Evolutionary conservation across 2,113 vertebrate genomes (phyloP), one percentile per base, ranked within the genome.

Genomic region (Nipponia nippon): DNA sequence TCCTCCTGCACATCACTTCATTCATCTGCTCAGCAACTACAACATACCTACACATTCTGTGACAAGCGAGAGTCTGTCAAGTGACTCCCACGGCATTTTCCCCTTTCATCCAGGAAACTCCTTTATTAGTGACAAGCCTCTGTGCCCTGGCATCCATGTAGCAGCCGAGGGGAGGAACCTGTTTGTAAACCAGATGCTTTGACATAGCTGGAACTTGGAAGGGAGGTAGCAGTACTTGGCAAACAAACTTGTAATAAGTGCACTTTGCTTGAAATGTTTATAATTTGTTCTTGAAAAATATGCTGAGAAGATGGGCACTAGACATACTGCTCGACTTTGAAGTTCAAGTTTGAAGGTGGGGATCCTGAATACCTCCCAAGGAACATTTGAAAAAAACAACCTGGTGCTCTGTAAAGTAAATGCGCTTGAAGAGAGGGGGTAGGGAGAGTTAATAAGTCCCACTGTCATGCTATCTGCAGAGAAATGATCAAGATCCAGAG

Each of bases 131-230:
- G 91, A 96, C 95, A 97, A 96, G 70, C 40, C 83, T 76, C 89
- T 50, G 50, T 75, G 78, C 71, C 70, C 70, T 83, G 91, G 93
- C 89, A 85, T 93, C 62, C 78, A 3, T 66, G 83, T 91, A 93
- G 91, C 91, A 97, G 89, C 53, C 17, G 1, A 72, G 80, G 82
- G 89, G 95, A 97, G 89, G 94, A 95, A 95, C 58, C 73, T 97
- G 93, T 96, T 97, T 97, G 96, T 97, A 97, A 95, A 95, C 93
- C 95, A 97, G 58, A 91, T 94, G 70, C 94, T 96, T 95, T 95
- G 89, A 93, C 94, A 56, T 78, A 76, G 83, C 22, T 93, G 81
- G 78, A 91, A 94, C 91, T 79, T 94, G 73, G 87, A 91, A 91
- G 93, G 91, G 93, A 97, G 89, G 95, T 66, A 93, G 73, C 55